phyloP scores from a whole-genome alignment of 2,888 invertebrate genomes.

The Papilio elwesi region DNA sequence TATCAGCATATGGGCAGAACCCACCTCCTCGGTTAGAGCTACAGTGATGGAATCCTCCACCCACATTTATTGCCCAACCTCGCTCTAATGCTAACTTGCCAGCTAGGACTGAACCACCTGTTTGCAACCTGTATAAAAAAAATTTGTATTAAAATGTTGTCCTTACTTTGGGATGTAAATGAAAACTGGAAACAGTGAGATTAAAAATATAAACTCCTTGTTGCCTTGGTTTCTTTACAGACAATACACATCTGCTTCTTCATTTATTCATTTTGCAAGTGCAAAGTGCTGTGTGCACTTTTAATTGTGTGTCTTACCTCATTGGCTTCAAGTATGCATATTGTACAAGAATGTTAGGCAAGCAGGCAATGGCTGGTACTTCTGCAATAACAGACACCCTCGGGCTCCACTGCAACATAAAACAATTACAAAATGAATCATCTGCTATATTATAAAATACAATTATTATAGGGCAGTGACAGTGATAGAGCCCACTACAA shows the following conservation, averaged over 20 bases:
- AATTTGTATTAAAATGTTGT: too few relatives aligned
- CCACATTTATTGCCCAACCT: constrained; percentile 95
- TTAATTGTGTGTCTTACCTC: constrained; percentile 76
- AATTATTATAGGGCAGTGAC: too few relatives aligned
- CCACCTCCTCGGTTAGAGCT: constrained; percentile 90
- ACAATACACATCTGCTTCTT: too few relatives aligned
- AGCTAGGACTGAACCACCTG: constrained; percentile 92
- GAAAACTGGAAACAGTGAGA: too few relatives aligned
- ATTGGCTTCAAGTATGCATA: constrained; percentile 90
- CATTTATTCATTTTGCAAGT: too few relatives aligned
- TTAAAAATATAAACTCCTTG: too few relatives aligned
- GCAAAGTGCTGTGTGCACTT: too few relatives aligned
- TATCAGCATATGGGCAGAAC: constrained; percentile 96
- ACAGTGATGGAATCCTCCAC: constrained; percentile 97
- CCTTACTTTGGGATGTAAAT: too few relatives aligned
- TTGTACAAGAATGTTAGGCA: constrained; percentile 92
- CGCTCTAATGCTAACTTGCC: constrained; percentile 92
- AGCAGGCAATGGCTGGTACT: constrained; percentile 87
- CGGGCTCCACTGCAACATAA: constrained; percentile 87
- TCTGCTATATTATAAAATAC: too few relatives aligned
- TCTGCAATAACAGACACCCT: constrained; percentile 92
- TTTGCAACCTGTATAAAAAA: constrained; percentile 84
- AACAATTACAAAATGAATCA: constrained; percentile 49
- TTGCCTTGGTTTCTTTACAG: too few relatives aligned
- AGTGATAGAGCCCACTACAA: too few relatives aligned